Conservation (phyloP, 2,113 vertebrate species). For the Pollimyrus isidori region DNA sequence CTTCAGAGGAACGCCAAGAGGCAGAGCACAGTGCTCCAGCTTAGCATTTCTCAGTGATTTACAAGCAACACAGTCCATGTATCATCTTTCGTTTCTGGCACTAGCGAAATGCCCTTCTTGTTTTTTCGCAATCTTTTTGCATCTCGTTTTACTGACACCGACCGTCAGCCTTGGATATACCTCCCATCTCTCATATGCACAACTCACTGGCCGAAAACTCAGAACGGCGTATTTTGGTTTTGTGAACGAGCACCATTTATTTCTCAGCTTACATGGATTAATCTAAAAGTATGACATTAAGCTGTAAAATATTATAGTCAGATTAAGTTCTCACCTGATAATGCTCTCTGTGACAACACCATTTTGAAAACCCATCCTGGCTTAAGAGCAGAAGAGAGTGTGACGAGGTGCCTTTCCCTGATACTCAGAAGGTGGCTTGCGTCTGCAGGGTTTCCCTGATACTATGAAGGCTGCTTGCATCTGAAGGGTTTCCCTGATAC, state of each 20-base stretch:
- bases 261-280: not conserved
- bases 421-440: no score
- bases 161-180: not conserved
- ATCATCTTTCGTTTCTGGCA: not conserved
- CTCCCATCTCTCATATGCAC: not conserved
- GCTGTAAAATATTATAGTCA: not conserved
- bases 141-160: not conserved
- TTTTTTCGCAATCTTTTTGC: not conserved
- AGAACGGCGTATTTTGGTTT: not conserved
- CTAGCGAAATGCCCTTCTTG: not conserved
- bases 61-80: not conserved
- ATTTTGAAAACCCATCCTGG: not conserved
- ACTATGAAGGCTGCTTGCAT: not conserved
- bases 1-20: not conserved
- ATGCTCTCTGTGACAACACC: not conserved
- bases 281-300: not conserved
- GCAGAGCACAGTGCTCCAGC: not conserved
- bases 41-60: not conserved
- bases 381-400: not conserved
- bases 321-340: not conserved
- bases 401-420: not conserved
- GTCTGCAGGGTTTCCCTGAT: not conserved
- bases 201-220: not conserved
- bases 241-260: not conserved
- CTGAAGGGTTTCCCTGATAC: not conserved